Percentiles rank a stretch among this genome's conserved stretches.
These are phyloP conservation scores for Apaloderma vittatum DNA, from an alignment of 2,113 vertebrate species.

Conservation along the genomic window DNA sequence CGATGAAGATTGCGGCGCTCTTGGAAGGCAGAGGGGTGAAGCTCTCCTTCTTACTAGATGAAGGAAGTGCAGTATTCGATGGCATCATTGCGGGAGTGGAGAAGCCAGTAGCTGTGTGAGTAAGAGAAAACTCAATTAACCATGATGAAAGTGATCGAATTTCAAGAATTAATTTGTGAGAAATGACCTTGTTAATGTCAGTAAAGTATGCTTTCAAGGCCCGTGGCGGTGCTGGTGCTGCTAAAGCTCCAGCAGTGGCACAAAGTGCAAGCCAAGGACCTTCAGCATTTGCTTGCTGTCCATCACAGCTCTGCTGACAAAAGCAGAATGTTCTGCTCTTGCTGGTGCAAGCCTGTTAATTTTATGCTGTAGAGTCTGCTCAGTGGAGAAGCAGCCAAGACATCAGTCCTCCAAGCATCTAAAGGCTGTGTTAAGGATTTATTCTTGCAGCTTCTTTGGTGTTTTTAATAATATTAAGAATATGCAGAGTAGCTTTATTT, in stretches of 20 bases:
- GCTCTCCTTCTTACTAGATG: constrained; percentile 89
- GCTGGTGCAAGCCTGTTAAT: neutral
- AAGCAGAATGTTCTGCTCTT: neutral
- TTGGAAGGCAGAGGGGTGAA: constrained; percentile 84
- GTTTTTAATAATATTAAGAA: neutral
- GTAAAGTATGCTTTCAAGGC: neutral
- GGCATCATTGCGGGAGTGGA: constrained; percentile 80
- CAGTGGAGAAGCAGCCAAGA: neutral
- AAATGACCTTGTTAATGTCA: neutral
- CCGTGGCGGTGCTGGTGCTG: neutral
- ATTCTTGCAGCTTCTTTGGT: neutral
- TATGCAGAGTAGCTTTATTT: neutral
- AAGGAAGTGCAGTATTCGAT: constrained; percentile 84
- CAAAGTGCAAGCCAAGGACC: neutral
- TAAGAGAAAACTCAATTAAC: constrained; percentile 35
- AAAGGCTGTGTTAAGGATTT: neutral
- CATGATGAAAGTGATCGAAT: neutral
- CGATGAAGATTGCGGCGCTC: constrained; percentile 82
- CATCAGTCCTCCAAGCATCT: neutral
- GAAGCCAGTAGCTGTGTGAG: constrained; percentile 90
- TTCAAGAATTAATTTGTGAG: neutral
- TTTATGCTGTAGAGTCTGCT: neutral
- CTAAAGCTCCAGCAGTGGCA: neutral
- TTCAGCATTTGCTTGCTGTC: neutral
- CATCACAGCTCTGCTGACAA: neutral